Conservation (phyloP, 2,888 invertebrate genomes). For the Cryptocephalus primarius region DNA sequence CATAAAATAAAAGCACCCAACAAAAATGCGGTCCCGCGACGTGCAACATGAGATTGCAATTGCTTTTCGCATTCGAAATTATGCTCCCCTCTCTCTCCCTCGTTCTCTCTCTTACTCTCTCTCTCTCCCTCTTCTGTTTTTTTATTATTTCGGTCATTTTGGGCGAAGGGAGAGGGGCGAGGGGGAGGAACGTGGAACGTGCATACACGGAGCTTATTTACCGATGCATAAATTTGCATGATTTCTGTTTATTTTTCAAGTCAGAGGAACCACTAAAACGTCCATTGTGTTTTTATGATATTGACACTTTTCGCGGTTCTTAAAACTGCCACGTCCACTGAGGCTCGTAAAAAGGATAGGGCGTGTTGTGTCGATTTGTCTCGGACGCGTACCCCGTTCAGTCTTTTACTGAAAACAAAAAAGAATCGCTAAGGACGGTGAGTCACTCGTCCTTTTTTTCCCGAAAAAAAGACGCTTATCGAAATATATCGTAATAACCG, state of each 20-base stretch:
- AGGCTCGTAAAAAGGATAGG: neutral
- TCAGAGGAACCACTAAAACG: slow-evolving; percentile 7
- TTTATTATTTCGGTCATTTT: neutral
- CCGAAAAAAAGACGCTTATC: no score
- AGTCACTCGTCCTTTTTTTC: no score
- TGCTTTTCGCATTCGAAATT: slow-evolving; percentile 14
- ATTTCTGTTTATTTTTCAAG: slow-evolving; percentile 10
- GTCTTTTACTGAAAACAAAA: slow-evolving; percentile 3
- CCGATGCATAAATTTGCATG: slow-evolving; percentile 11
- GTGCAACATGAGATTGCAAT: slow-evolving; percentile 21
- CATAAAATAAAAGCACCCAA: slow-evolving; percentile 10
- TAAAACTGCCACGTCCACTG: neutral
- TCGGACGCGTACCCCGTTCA: neutral
- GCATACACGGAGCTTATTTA: slow-evolving; percentile 8
- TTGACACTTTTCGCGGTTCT: slow-evolving; percentile 9
- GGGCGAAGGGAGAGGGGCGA: no score
- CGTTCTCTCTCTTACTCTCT: neutral
- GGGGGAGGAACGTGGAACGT: slow-evolving; percentile 1
- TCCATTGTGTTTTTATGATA: slow-evolving; percentile 10
- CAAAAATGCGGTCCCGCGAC: slow-evolving; percentile 10
- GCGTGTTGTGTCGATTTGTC: neutral
- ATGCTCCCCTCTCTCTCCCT: slow-evolving; percentile 3
- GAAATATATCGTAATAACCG: no score
- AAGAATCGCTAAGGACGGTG: neutral
- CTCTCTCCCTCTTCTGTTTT: slow-evolving; percentile 5